Conservation (phyloP, 2,113 vertebrate genomes). For the Mastomys natalensis region DNA sequence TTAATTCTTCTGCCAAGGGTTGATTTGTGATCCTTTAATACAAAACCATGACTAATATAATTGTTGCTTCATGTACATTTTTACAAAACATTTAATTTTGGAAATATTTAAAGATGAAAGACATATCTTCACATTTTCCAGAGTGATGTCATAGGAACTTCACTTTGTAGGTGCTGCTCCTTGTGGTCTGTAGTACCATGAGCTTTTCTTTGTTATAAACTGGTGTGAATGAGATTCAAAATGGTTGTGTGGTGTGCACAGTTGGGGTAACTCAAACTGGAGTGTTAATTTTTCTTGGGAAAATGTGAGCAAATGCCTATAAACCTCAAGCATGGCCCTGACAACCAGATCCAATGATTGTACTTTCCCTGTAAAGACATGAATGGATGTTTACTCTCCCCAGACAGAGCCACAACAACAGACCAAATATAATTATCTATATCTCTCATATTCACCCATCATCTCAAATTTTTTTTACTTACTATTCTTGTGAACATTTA, state of each 20-base stretch:
- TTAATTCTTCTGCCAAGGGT: neutral
- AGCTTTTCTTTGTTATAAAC: neutral
- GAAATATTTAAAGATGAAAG: neutral
- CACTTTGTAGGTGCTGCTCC: neutral
- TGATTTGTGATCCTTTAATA: neutral
- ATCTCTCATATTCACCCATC: neutral
- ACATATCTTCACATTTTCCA: neutral
- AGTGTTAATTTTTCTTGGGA: neutral
- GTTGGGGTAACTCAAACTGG: neutral
- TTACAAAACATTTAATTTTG: neutral
- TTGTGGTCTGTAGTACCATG: neutral
- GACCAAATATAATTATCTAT: neutral
- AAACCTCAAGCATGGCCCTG: neutral
- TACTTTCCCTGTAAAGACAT: neutral
- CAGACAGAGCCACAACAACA: too few species aligned
- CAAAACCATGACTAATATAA: neutral
- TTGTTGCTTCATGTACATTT: neutral
- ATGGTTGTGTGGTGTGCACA: neutral
- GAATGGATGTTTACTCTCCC: too few species aligned
- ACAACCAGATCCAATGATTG: neutral
- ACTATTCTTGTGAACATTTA: neutral
- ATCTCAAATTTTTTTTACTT: neutral
- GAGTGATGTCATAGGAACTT: neutral
- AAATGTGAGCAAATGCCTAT: neutral
- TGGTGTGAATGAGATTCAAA: neutral